Evolutionary conservation across 1,140 invertebrate species (phyloP), one percentile per base, ranked within the genome.

Genomic region (Hylaeus volcanicus): DNA sequence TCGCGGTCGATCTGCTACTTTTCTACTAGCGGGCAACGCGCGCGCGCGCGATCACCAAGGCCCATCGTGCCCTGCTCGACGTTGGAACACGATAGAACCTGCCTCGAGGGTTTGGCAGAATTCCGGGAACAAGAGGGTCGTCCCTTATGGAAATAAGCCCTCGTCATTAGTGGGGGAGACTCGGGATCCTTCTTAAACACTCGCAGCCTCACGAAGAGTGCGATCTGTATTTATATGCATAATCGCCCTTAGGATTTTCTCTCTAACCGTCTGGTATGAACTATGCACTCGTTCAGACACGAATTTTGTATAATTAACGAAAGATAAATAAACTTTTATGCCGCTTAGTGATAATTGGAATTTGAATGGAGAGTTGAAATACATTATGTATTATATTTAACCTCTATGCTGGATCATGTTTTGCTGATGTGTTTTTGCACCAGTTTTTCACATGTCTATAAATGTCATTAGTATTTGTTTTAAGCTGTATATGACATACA

Each of bases 81-180:
- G 8, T 15, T 2, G 12, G 26, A 48, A 37, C 56, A 63, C 37
- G 45, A 74, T 74, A 68, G 58, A 39, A 55, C n/a, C 69, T 12
- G 63, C 61, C 56, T 37, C 1, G 14, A 56, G 53, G 51, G 39
- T 61, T 81, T 79, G 64, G 5, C 45, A 63, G 60, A 63, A 85
- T 89, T 89, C 82, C 69, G 77, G 74, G 89, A 88, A 87, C 48
- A 71, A 66, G 63, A 85, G 74, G 79, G 81, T 86, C 66, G 73
- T 81, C 79, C 81, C 78, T 90, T 90, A 87, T 89, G 87, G 87
- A 90, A 89, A 90, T 89, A 76, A 85, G 81, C 45, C 70, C 70
- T 86, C 64, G 83, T 87, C 85, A 83, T 90, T 89, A 84, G 76
- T 45, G 55, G 65, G 8, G 48, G 41, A 51, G 64, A 76, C 51